phyloP scores from a whole-genome alignment of 1,140 invertebrate species.

The Oryzaephilus surinamensis region DNA sequence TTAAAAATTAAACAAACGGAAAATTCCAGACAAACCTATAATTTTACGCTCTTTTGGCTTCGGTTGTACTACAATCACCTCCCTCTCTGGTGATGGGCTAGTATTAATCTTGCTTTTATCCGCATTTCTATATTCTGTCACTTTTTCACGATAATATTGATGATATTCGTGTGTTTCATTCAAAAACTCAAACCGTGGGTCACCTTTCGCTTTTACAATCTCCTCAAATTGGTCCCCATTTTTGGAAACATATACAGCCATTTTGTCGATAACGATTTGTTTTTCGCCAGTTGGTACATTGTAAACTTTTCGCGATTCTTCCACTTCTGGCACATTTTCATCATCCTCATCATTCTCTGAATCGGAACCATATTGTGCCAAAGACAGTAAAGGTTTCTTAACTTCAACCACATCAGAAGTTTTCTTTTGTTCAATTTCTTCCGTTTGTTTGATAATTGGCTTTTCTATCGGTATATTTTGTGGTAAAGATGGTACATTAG shows the following conservation, averaged over 20 bases:
- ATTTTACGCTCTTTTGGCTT: constrained; percentile 29
- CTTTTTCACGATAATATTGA: constrained; percentile 61
- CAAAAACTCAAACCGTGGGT: constrained; percentile 74
- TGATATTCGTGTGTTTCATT: constrained; percentile 61
- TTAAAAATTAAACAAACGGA: neutral
- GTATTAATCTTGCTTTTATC: constrained; percentile 18
- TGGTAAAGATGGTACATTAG: constrained; percentile 9
- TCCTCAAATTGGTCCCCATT: constrained; percentile 89
- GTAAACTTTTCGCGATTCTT: constrained; percentile 29
- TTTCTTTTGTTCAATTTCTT: constrained; percentile 2
- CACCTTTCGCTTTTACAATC: constrained; percentile 76
- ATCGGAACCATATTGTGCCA: constrained; percentile 47
- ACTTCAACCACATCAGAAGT: constrained; percentile 13
- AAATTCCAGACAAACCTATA: constrained; percentile 21
- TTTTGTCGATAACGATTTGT: constrained; percentile 86
- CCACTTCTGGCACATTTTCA: constrained; percentile 17
- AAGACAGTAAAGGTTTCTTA: constrained; percentile 36
- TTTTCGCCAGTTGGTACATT: constrained; percentile 65
- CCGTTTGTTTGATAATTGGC: neutral
- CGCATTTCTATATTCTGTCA: constrained; percentile 29
- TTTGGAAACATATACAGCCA: constrained; percentile 88
- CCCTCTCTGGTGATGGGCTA: neutral
- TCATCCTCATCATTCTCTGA: constrained; percentile 36
- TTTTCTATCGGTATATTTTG: neutral
- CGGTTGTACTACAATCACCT: neutral